Evolutionary conservation across 2,113 vertebrate genomes (phyloP).

Genomic region (Saccopteryx leptura): DNA sequence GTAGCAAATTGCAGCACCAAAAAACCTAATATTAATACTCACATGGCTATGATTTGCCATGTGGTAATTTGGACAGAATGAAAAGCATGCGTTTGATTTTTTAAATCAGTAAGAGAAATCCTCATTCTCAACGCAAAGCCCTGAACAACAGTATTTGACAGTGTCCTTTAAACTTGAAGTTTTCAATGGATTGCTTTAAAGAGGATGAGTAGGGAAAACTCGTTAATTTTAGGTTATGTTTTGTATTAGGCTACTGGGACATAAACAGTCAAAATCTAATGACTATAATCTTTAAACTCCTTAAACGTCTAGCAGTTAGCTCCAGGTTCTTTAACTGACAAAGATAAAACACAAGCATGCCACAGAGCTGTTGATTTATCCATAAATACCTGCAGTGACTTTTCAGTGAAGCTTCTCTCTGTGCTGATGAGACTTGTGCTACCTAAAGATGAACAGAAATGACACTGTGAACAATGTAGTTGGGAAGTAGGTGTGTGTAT

Average conservation of each 20-base stretch:
- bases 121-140: conserved; percentile 78
- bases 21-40: conserved; percentile 81
- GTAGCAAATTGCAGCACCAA: conserved; percentile 85
- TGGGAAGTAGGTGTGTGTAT: conserved; percentile 88
- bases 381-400: conserved; percentile 86
- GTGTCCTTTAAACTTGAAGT: conserved; percentile 83
- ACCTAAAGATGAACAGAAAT: conserved; percentile 93
- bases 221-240: conserved; percentile 85
- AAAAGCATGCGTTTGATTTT: conserved; percentile 77
- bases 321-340: conserved; percentile 86
- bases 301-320: conserved; percentile 81
- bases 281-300: conserved; percentile 83
- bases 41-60: conserved; percentile 75
- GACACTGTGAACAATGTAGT: conserved; percentile 96
- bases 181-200: conserved; percentile 82
- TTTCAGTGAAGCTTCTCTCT: conserved; percentile 90
- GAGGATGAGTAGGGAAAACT: conserved; percentile 81
- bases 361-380: conserved; percentile 88
- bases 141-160: conserved; percentile 81
- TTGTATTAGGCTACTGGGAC: conserved; percentile 85
- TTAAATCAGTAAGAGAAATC: conserved; percentile 72
- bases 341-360: conserved; percentile 89
- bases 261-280: conserved; percentile 86
- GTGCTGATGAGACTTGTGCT: conserved; percentile 90
- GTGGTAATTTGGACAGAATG: conserved; percentile 76